Base-by-base conservation (phyloP, 2,797 vertebrate genomes). In the Jordanella pulchra region DNA sequence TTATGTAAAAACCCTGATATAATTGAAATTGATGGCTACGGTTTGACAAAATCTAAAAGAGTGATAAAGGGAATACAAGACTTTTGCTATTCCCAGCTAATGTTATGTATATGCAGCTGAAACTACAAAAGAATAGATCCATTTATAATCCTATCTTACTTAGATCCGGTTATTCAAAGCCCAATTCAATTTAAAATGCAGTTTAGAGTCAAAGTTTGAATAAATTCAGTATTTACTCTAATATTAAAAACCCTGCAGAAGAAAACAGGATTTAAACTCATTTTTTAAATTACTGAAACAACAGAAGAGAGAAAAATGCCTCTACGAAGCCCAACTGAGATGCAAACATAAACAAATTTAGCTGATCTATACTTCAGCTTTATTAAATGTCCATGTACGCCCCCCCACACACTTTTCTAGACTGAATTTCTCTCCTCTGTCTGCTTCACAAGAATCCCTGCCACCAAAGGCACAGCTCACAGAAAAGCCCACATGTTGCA, bases 401-500 rank as follows among this genome's bases (percentile, higher is more conserved):
- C 55, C 32, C 55, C 28, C 21, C 32, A 18, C 17, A 3, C 28
- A 27, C 28, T 30, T 9, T 18, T 3, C 17, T 3, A 30, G 28
- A 9, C 17, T 30, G 17, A 17, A 58, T 11, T 58, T 30, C 28
- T 58, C 17, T 30, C 32, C 30, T 61, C 11, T 1, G 23, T 25
- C 66, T 11, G 13, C 21, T 67, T 32, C 55, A 15, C 18, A 69
- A 72, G 53, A 25, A 35, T 51, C 68, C 67, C 53, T 51, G 39
- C 15, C 39, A 35, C 67, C 39, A 7, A 56, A 67, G 32, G 58
- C 75, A 64, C 39, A 18, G 4, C 65, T 47, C 63, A 63, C 50
- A 54, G 14, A 51, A 42, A 50, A 48, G 67, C 45, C 65, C 65
- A 68, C 66, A 73, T 55, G 67, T n/a, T 56, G 65, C 53, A 50